phyloP scores from a whole-genome alignment of 2,888 invertebrate species.

The Patella depressa region DNA sequence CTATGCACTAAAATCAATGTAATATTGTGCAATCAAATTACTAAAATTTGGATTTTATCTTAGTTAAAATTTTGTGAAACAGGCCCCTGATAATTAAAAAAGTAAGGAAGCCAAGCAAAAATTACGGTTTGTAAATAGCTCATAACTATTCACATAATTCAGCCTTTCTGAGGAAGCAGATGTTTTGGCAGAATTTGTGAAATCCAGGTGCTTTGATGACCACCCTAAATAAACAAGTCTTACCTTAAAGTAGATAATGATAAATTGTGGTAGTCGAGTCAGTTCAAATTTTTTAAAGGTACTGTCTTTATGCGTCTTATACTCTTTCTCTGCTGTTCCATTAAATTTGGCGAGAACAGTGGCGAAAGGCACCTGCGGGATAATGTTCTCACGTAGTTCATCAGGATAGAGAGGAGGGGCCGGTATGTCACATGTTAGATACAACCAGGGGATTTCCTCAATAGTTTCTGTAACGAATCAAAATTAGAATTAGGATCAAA shows the following conservation, averaged over 20 bases:
- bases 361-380: conserved; percentile 97
- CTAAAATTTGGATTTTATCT: no score
- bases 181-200: neutral
- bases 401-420: conserved; percentile 96
- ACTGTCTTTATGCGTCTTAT: conserved; percentile 99
- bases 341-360: conserved; percentile 96
- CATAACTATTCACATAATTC: no score
- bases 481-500: neutral
- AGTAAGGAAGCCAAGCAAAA: no score
- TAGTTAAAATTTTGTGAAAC: no score
- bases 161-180: no score
- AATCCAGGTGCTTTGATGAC: neutral
- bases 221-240: neutral
- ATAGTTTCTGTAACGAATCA: conserved; percentile 70
- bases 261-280: conserved; percentile 90
- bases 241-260: conserved; percentile 93
- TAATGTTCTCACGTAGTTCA: conserved; percentile 97
- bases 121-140: no score
- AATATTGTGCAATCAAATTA: no score
- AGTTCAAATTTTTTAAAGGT: conserved; percentile 97
- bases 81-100: no score
- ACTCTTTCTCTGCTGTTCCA: conserved; percentile 94
- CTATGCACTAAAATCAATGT: no score
- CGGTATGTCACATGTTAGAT: conserved; percentile 96
- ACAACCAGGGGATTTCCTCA: conserved; percentile 94